phyloP scores from a whole-genome alignment of 2,113 vertebrate species.

The Xiphophorus couchianus region DNA sequence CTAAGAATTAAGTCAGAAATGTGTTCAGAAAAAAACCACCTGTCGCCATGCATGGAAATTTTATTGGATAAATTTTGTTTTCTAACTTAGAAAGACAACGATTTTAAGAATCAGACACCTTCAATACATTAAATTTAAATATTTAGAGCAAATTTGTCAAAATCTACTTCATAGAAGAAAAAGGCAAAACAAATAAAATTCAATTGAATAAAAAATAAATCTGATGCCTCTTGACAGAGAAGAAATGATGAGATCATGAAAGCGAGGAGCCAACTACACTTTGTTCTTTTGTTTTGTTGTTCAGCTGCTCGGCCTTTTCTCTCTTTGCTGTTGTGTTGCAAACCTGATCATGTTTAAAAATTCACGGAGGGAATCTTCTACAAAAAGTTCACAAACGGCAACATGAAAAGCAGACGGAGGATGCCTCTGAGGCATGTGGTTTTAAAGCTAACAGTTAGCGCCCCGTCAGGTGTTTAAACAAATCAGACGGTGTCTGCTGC shows the following conservation, averaged over 20 bases:
- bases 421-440: neutral
- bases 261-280: neutral
- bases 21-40: too few species aligned
- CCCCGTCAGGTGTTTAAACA: constrained; percentile 2
- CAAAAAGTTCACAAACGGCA: neutral
- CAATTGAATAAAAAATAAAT: too few species aligned
- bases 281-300: too few species aligned
- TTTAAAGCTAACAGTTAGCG: constrained; percentile 1
- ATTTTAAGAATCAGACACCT: too few species aligned
- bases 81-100: too few species aligned
- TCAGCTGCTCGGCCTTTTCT: neutral
- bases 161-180: too few species aligned
- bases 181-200: neutral
- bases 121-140: too few species aligned
- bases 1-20: too few species aligned
- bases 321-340: neutral
- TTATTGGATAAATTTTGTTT: too few species aligned
- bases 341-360: neutral
- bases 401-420: neutral
- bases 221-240: too few species aligned
- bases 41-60: too few species aligned
- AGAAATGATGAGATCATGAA: neutral
- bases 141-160: too few species aligned
- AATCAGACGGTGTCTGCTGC: constrained; percentile 15
- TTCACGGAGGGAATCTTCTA: neutral